Conservation (phyloP, 2,113 vertebrate species). For the Equus quagga region DNA sequence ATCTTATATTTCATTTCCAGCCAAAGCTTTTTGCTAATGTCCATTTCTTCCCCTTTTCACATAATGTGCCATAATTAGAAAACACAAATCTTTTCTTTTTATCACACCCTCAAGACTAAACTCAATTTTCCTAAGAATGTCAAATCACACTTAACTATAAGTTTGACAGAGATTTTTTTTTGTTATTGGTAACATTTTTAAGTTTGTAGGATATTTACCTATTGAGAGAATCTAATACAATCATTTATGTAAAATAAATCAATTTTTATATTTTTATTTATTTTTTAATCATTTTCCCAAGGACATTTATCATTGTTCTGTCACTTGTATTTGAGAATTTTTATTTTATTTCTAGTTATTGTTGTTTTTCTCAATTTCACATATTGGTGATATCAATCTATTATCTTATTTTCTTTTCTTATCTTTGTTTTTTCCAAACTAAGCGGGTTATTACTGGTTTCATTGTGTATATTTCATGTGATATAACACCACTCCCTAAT, state of each 20-base stretch:
- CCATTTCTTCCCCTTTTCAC: not conserved
- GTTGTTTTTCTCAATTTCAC: not conserved
- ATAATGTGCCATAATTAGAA: not conserved
- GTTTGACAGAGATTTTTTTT: not conserved
- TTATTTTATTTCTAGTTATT: conserved; percentile 28
- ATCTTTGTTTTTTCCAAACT: not conserved
- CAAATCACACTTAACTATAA: not conserved
- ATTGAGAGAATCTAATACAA: not conserved
- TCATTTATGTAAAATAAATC: not conserved
- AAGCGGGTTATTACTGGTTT: not conserved
- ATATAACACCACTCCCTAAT: not conserved
- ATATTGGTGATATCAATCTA: not conserved
- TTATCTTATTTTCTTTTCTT: not conserved
- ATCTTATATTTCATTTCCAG: not conserved
- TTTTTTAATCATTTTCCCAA: not conserved
- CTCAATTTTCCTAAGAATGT: not conserved
- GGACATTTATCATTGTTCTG: not conserved
- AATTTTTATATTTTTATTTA: not conserved
- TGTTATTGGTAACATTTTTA: not conserved
- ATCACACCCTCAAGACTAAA: not conserved
- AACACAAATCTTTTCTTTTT: not conserved
- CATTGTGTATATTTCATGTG: not conserved
- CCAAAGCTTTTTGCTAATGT: not conserved
- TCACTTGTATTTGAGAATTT: not conserved
- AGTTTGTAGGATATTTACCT: not conserved